A percentile compares a stretch with the other conserved stretches of the same genome.
These are phyloP conservation scores for Chlorodrepanis virens DNA, from an alignment of 2,113 vertebrate genomes.

Conservation along the genomic window DNA sequence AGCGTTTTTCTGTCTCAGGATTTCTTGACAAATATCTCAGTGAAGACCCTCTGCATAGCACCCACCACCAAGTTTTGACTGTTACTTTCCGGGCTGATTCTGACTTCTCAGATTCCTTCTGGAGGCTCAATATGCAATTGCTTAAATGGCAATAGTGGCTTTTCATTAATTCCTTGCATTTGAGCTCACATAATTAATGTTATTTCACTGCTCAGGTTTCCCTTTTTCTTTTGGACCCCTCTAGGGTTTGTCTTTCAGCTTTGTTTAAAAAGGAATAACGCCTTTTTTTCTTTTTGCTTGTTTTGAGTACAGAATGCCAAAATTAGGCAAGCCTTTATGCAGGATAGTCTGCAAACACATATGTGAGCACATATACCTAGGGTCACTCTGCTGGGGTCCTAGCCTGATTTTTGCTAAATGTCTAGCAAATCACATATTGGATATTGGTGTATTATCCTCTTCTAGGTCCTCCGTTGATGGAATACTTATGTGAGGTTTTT, in stretches of 20 bases:
- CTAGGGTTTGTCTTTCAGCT: background rate
- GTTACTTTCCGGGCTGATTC: background rate
- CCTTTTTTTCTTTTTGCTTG: background rate
- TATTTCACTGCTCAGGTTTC: background rate
- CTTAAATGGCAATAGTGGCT: background rate
- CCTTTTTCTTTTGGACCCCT: background rate
- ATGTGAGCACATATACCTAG: background rate
- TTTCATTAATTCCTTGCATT: background rate
- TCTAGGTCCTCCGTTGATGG: background rate
- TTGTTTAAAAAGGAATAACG: background rate
- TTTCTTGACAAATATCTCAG: background rate
- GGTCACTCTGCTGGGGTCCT: background rate
- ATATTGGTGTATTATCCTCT: background rate
- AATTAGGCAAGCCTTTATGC: background rate
- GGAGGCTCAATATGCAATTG: background rate
- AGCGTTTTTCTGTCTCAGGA: background rate
- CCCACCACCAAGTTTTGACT: background rate
- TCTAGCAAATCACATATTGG: background rate
- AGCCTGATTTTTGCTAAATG: background rate
- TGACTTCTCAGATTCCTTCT: background rate
- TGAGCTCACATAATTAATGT: background rate
- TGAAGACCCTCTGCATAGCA: background rate
- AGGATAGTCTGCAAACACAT: background rate
- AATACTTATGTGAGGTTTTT: background rate
- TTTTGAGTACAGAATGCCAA: background rate